Percentiles rank a stretch among this genome's conserved stretches.
Evolutionary conservation across 1,140 invertebrate genomes (phyloP).

Genomic region (Philaenus spumarius): DNA sequence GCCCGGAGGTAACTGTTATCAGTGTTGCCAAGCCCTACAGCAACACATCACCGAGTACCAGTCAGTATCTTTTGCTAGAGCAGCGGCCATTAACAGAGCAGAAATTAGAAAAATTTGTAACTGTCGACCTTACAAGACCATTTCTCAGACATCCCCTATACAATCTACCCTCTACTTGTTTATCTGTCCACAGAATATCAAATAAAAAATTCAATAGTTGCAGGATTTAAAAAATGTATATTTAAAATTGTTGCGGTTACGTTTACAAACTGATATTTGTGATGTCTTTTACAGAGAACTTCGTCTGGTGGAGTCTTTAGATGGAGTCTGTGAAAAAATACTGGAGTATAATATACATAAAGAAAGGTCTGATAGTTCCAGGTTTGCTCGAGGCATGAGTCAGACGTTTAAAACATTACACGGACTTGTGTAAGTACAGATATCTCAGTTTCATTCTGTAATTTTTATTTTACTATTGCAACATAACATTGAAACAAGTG

Average conservation of each 20-base stretch:
- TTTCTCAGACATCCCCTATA: too few species aligned
- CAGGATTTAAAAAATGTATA: constrained; percentile 7
- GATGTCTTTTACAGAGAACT: constrained; percentile 55
- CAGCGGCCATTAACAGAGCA: too few species aligned
- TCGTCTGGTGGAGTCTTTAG: constrained; percentile 80
- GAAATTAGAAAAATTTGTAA: too few species aligned
- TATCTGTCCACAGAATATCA: not conserved
- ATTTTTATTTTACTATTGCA: too few species aligned
- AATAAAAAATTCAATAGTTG: not conserved
- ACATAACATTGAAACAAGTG: too few species aligned
- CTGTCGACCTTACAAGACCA: too few species aligned
- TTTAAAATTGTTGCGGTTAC: constrained; percentile 4
- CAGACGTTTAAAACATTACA: constrained; percentile 94
- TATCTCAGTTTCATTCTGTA: too few species aligned
- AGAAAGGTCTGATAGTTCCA: constrained; percentile 81
- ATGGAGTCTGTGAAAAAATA: constrained; percentile 83
- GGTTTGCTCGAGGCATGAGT: constrained; percentile 95
- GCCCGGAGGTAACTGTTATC: too few species aligned
- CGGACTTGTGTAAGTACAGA: constrained; percentile 73
- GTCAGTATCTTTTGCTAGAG: too few species aligned
- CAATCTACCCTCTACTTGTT: not conserved
- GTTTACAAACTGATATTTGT: constrained; percentile 14
- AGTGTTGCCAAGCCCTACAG: too few species aligned
- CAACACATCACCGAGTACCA: too few species aligned
- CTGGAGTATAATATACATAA: constrained; percentile 94